phyloP scores from a whole-genome alignment of 2,888 invertebrate species.

The Drosophila limbata region DNA sequence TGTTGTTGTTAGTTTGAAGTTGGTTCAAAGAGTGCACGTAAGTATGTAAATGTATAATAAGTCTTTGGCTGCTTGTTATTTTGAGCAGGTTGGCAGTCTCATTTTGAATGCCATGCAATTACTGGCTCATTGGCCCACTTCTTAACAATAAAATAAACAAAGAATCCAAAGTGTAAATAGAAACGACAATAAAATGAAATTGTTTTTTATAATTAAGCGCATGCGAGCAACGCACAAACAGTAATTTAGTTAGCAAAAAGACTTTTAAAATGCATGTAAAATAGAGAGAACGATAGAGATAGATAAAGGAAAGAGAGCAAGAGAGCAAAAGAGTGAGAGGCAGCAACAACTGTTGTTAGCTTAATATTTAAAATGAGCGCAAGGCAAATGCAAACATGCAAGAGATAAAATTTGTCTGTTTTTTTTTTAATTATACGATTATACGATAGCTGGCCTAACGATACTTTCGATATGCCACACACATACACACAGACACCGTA shows the following conservation, averaged over 20 bases:
- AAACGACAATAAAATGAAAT: constrained; percentile 36
- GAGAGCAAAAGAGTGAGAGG: constrained; percentile 20
- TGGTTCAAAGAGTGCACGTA: constrained; percentile 31
- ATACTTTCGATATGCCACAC: constrained; percentile 45
- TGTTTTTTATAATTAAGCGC: constrained; percentile 62
- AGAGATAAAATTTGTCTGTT: constrained; percentile 47
- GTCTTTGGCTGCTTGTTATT: constrained; percentile 21
- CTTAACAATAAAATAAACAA: constrained; percentile 31
- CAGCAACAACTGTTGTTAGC: constrained; percentile 49
- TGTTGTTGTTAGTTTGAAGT: constrained; percentile 20
- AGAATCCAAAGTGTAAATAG: constrained; percentile 20
- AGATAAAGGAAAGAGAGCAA: constrained; percentile 8
- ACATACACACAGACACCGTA: constrained; percentile 17
- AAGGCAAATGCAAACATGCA: constrained; percentile 71
- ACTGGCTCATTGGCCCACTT: constrained; percentile 34
- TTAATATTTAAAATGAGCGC: constrained; percentile 42
- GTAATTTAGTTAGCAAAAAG: constrained; percentile 17
- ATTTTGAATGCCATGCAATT: constrained; percentile 42
- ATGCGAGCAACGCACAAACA: constrained; percentile 62
- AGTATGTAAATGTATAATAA: background rate
- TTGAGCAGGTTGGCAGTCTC: constrained; percentile 35
- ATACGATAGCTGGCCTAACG: constrained; percentile 43
- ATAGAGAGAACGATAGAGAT: constrained; percentile 23
- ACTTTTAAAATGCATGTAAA: constrained; percentile 1
- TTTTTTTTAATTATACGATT: constrained; percentile 40